These are phyloP conservation scores for Paelopatides confundens DNA, from an alignment of 53 echinoderm and acorn worm species.

Conservation along the genomic window DNA sequence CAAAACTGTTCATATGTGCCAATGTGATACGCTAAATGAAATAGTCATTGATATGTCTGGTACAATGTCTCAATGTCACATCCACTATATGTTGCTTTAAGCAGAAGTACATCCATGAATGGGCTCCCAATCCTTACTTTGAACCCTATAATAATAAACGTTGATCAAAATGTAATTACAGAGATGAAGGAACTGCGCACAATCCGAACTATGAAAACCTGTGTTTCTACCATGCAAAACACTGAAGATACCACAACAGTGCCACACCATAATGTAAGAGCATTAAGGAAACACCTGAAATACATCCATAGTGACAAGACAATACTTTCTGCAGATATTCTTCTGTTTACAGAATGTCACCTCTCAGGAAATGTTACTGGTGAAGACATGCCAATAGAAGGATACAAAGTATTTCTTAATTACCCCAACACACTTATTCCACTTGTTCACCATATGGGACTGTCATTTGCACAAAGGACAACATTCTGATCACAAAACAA, in stretches of 20 bases:
- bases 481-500: not conserved
- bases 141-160: not conserved
- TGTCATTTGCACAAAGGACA: constrained; percentile 2
- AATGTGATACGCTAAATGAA: not conserved
- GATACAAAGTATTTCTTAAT: not conserved
- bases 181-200: constrained; percentile 50
- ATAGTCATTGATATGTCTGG: constrained; percentile 4
- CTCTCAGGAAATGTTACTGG: not conserved
- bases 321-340: not conserved
- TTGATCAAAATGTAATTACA: not conserved
- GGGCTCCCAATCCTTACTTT: constrained; percentile 3
- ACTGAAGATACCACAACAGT: not conserved
- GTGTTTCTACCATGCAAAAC: not conserved
- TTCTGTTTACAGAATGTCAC: constrained; percentile 33
- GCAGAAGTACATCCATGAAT: constrained; percentile 24
- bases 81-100: constrained; percentile 51
- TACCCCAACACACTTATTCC: not conserved
- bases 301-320: not conserved
- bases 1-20: constrained; percentile 4
- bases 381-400: not conserved
- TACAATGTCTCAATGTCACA: not conserved
- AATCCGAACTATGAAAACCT: not conserved
- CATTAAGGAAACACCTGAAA: not conserved
- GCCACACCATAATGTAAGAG: constrained; percentile 15
- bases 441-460: not conserved